Percentiles rank a stretch among this genome's conserved stretches.
These are phyloP conservation scores for Nysson spinosus DNA, from an alignment of 2,888 invertebrate species.

Conservation along the genomic window DNA sequence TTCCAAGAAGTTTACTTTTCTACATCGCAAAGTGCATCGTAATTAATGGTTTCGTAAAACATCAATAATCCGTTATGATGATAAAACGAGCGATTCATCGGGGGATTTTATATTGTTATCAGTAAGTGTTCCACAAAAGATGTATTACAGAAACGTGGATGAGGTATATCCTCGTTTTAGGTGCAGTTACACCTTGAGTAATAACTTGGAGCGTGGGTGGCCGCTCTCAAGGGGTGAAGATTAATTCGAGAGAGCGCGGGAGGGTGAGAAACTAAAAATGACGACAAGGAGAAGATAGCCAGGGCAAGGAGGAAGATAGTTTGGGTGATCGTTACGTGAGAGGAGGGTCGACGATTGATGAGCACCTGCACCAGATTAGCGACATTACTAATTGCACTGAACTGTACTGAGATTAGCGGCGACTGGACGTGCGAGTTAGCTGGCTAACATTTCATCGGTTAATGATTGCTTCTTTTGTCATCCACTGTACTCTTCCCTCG, in stretches of 20 bases:
- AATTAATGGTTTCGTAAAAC: neutral
- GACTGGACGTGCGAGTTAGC: conserved; percentile 53
- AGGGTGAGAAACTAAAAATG: conserved; percentile 40
- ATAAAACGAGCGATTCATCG: conserved; percentile 6
- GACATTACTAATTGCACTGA: conserved; percentile 61
- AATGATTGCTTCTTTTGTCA: conserved; percentile 30
- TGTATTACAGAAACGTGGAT: neutral
- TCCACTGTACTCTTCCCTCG: conserved; percentile 4
- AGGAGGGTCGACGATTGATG: conserved; percentile 58
- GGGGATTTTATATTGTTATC: neutral
- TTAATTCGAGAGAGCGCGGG: conserved; percentile 23
- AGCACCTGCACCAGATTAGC: conserved; percentile 64
- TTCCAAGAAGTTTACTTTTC: too few species aligned
- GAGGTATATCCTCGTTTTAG: conserved; percentile 2
- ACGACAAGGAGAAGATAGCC: conserved; percentile 37
- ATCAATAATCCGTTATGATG: neutral
- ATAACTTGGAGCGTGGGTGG: conserved; percentile 11
- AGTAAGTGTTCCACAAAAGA: neutral
- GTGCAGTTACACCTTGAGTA: neutral
- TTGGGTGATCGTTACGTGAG: conserved; percentile 28
- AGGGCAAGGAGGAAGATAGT: conserved; percentile 15
- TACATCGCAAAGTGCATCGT: too few species aligned
- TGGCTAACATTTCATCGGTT: conserved; percentile 37
- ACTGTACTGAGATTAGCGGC: conserved; percentile 57
- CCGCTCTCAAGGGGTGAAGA: conserved; percentile 21